Evolutionary conservation across 2,797 vertebrate genomes (phyloP), one percentile per base, ranked within the genome.

Genomic region (Loris lydekkerianus): DNA sequence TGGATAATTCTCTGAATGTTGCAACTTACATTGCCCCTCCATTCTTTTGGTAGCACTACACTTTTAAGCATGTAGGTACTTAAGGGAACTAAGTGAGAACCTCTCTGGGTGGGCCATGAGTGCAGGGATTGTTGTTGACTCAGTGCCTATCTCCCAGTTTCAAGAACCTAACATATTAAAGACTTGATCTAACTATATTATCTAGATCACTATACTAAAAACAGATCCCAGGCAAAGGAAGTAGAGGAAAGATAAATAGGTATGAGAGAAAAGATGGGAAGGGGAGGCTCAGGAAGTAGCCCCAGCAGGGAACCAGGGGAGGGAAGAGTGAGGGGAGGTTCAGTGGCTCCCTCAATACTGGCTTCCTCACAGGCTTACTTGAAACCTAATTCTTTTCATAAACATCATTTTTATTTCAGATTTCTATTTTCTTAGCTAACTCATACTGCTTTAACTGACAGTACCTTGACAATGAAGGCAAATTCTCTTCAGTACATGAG

Each of bases 401-500:
- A 84, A n/a, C 5, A 63, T 77, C 89, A 63, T 83, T 82, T 92
- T 84, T 34, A 88, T 88, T 87, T 46, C 46, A 60, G 17, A 84
- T 60, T 89, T 75, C 27, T 81, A 37, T 90, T 93, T 97, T 90
- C 61, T 85, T 83, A 90, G 72, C 29, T 43, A 84, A 69, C n/a
- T 92, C 2, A 4, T 86, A 70, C 70, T 78, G n/a, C 49, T 93
- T 94, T 90, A 90, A 90, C 43, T 58, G 63, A 91, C 14, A 53
- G 25, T 95, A 96, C 94, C 82, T 90, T 20, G 89, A 49, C 86
- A 88, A 67, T 46, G 91, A 96, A 86, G 61, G 31, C n/a, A 91
- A 60, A 56, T 88, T 43, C 2, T 96, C 91, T 93, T 95, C 84
- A 4, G 53, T 46, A 20, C 88, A 88, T 63, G 63, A 97, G 5